A percentile compares a stretch with the other conserved stretches of the same genome.
phyloP scores from a whole-genome alignment of 2,888 invertebrate species.

The Stenoptilia bipunctidactyla region DNA sequence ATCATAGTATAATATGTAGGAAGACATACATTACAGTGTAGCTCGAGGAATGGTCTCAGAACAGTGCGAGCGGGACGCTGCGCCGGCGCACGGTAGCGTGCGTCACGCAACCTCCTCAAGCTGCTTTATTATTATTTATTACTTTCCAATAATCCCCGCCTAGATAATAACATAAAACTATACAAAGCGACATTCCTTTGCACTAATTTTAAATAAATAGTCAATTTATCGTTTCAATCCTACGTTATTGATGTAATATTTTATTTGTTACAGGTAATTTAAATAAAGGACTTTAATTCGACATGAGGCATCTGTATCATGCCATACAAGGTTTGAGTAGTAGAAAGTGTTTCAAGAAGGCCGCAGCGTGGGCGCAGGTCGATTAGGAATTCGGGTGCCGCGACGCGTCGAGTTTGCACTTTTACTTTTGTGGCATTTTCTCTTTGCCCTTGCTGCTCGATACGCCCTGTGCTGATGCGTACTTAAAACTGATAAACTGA shows the following conservation, averaged over 20 bases:
- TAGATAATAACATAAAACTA: slow-evolving; percentile 28
- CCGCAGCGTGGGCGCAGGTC: slow-evolving; percentile 11
- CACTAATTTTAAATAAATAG: slow-evolving; percentile 17
- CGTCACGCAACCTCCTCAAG: slow-evolving; percentile 48
- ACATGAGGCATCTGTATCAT: too few relatives aligned
- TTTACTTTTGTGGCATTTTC: slow-evolving; percentile 14
- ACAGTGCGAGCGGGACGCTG: slow-evolving; percentile 12
- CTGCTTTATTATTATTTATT: slow-evolving; percentile 64
- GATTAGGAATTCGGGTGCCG: slow-evolving; percentile 8
- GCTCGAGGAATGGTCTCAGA: neutral
- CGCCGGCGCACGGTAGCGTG: slow-evolving; percentile 48
- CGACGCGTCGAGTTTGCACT: slow-evolving; percentile 12
- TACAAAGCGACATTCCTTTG: slow-evolving; percentile 21
- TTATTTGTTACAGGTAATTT: neutral
- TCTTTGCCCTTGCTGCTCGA: neutral
- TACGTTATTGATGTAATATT: slow-evolving; percentile 6
- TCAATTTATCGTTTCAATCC: slow-evolving; percentile 18
- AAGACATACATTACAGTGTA: too few relatives aligned
- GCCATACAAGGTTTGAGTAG: too few relatives aligned
- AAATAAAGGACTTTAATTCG: too few relatives aligned
- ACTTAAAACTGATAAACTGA: too few relatives aligned
- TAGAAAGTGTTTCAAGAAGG: slow-evolving; percentile 2
- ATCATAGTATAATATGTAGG: too few relatives aligned
- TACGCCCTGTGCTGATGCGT: too few relatives aligned
- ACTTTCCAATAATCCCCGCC: slow-evolving; percentile 47